Conservation (phyloP, 2,888 invertebrate genomes). For the Melanargia galathea region DNA sequence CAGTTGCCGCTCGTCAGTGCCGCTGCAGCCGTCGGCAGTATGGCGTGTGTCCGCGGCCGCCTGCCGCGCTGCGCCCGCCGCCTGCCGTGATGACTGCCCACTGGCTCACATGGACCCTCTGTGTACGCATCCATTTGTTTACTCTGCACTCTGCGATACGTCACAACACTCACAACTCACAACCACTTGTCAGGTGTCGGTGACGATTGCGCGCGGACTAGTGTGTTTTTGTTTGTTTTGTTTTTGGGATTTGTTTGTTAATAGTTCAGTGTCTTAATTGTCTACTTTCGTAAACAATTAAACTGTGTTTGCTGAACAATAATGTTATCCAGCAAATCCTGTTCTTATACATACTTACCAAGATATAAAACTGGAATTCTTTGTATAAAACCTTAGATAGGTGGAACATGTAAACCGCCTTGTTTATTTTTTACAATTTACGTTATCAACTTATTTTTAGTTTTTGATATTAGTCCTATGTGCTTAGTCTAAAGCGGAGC, state of each 20-base stretch:
- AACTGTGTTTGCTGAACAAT: background rate
- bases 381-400: too few species aligned
- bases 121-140: conserved; percentile 67
- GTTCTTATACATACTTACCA: too few species aligned
- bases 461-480: background rate
- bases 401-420: too few species aligned
- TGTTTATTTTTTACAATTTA: too few species aligned
- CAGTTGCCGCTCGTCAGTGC: conserved; percentile 63
- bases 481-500: too few species aligned
- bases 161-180: conserved; percentile 25
- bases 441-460: background rate
- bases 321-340: too few species aligned
- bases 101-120: conserved; percentile 70
- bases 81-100: conserved; percentile 53
- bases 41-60: conserved; percentile 66
- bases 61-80: conserved; percentile 42
- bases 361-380: too few species aligned
- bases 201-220: conserved; percentile 16
- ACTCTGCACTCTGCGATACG: conserved; percentile 28
- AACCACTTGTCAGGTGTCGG: conserved; percentile 16
- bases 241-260: conserved; percentile 12
- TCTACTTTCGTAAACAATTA: background rate
- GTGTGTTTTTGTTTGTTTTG: conserved; percentile 26
- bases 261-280: background rate
- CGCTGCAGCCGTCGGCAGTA: conserved; percentile 64